Conservation (phyloP, 1,140 invertebrate species). For the Orchestia grillus region DNA sequence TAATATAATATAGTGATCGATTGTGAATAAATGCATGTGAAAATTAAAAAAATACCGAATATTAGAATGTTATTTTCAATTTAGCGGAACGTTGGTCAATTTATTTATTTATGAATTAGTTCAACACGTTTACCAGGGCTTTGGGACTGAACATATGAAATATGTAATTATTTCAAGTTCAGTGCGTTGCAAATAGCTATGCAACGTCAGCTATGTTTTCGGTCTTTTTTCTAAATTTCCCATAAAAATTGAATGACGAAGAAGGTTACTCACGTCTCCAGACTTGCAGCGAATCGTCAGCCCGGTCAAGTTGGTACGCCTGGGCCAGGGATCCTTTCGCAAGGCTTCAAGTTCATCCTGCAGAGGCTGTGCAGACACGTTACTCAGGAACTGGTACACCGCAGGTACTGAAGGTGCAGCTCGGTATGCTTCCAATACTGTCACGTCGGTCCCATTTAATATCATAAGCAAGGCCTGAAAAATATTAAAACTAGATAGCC, state of each 20-base stretch:
- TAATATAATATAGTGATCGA: no score
- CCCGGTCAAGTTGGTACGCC: constrained; percentile 14
- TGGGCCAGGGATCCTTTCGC: not conserved
- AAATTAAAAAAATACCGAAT: no score
- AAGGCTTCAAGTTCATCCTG: not conserved
- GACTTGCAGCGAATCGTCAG: not conserved
- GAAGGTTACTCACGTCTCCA: not conserved
- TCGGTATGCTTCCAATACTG: constrained; percentile 36
- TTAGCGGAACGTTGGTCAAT: no score
- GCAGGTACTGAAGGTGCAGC: not conserved
- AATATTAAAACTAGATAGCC: not conserved
- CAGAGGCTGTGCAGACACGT: not conserved
- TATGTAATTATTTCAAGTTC: no score
- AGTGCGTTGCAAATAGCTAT: no score
- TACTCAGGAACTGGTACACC: not conserved
- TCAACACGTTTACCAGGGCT: no score
- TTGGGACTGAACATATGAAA: no score
- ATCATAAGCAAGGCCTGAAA: not conserved
- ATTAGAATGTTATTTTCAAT: no score
- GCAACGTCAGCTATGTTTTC: not conserved
- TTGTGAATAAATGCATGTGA: no score
- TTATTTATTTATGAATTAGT: no score
- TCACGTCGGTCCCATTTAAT: not conserved
- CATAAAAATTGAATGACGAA: not conserved
- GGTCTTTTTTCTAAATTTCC: no score